Percentiles rank a stretch among this genome's conserved stretches.
Evolutionary conservation across 2,888 invertebrate species (phyloP).

Genomic region (Amorpha juglandis): DNA sequence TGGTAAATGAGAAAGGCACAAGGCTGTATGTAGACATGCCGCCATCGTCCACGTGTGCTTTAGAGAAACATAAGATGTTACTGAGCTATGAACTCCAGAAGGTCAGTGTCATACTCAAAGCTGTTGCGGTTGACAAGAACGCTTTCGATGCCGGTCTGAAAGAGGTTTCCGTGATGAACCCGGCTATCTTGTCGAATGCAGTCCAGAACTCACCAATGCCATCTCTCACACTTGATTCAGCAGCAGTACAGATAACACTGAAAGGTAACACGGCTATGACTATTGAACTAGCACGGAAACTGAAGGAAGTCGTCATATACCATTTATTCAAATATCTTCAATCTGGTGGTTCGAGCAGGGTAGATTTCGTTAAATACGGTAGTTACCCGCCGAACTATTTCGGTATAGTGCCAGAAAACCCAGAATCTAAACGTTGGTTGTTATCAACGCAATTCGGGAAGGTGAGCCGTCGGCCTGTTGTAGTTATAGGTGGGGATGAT

Average conservation of each 20-base stretch:
- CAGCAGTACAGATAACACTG: conserved; percentile 60
- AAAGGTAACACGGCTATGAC: conserved; percentile 59
- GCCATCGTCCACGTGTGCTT: conserved; percentile 65
- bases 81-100: conserved; percentile 75
- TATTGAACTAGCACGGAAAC: conserved; percentile 58
- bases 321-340: conserved; percentile 65
- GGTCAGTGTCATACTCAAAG: conserved; percentile 69
- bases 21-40: conserved; percentile 76
- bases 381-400: conserved; percentile 62
- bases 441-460: conserved; percentile 57
- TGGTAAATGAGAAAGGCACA: conserved; percentile 65
- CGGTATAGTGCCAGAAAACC: conserved; percentile 66
- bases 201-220: conserved; percentile 60
- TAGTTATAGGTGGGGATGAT: conserved; percentile 57
- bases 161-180: conserved; percentile 46
- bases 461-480: conserved; percentile 51
- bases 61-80: conserved; percentile 65
- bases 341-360: conserved; percentile 48
- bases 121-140: conserved; percentile 71
- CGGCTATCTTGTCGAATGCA: conserved; percentile 42
- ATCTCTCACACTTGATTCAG: conserved; percentile 49
- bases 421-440: conserved; percentile 66
- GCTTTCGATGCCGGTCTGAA: conserved; percentile 67
- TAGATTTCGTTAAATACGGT: conserved; percentile 70
- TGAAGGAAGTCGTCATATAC: conserved; percentile 67